Percentiles rank a stretch among this genome's conserved stretches.
Conservation (phyloP, 2,113 vertebrate species). For the Addax nasomaculatus region DNA sequence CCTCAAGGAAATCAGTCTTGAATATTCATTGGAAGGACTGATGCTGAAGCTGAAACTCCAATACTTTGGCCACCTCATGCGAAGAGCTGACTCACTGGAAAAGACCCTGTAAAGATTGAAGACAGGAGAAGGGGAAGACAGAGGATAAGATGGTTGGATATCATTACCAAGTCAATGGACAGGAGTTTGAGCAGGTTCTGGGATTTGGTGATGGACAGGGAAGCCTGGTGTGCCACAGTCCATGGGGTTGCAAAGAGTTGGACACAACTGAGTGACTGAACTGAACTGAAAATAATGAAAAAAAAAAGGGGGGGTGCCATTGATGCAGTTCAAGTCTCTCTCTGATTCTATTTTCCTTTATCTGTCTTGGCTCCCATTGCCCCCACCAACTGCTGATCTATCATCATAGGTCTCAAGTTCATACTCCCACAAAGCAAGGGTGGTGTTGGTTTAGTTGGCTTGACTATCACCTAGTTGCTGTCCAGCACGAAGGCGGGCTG, state of each 20-base stretch:
- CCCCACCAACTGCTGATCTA: not conserved
- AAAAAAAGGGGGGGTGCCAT: accelerated
- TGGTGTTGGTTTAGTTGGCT: not conserved
- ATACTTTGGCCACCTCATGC: not conserved
- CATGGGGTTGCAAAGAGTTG: not conserved
- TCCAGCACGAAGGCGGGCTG: not conserved
- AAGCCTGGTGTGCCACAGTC: not conserved
- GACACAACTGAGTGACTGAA: not conserved
- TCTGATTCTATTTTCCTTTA: not conserved
- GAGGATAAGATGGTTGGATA: not conserved
- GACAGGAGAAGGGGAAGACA: not conserved
- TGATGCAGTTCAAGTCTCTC: not conserved
- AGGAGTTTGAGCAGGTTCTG: not conserved
- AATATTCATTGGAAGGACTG: not conserved
- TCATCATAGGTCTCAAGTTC: not conserved
- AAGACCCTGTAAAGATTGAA: not conserved
- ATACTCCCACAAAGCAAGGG: not conserved
- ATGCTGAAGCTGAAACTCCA: not conserved
- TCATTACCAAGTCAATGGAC: not conserved
- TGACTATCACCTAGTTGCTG: not conserved
- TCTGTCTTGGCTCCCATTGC: not conserved
- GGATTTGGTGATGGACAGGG: not conserved
- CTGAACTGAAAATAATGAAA: not conserved
- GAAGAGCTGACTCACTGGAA: not conserved
- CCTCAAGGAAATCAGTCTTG: not conserved